Conservation (phyloP, 2,113 vertebrate genomes). For the Pterocles orientalis region DNA sequence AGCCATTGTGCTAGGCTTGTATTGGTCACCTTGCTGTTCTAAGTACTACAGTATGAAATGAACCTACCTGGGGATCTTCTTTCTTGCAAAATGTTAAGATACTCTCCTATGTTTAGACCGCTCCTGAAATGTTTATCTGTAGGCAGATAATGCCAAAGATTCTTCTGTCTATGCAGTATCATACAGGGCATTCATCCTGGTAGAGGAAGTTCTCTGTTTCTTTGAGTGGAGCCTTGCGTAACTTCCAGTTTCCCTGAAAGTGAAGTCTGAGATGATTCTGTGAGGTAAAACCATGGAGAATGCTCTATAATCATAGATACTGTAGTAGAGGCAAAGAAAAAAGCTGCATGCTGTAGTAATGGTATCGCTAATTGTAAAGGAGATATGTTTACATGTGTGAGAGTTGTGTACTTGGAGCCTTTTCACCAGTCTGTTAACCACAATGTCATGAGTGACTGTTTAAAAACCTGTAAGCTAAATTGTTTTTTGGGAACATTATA, state of each 20-base stretch:
- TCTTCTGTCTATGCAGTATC: accelerated
- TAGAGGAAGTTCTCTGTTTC: background rate
- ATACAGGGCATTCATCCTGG: background rate
- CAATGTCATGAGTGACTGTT: background rate
- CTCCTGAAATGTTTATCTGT: background rate
- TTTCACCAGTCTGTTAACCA: background rate
- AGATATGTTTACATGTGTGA: background rate
- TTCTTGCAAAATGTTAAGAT: background rate
- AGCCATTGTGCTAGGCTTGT: background rate
- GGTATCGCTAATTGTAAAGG: background rate
- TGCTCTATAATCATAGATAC: background rate
- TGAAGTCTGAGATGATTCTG: background rate
- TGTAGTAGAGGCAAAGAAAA: background rate
- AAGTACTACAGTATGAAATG: background rate
- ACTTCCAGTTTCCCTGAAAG: background rate
- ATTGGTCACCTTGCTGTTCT: background rate
- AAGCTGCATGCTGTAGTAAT: background rate
- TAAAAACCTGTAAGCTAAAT: background rate
- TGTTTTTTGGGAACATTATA: background rate
- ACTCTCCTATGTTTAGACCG: background rate
- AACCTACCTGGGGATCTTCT: too few relatives aligned
- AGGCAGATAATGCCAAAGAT: too few relatives aligned
- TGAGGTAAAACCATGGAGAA: background rate
- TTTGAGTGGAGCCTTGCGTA: background rate
- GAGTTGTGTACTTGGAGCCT: background rate